Base-by-base conservation (phyloP, 2,113 vertebrate species). In the Beaufortia kweichowensis region DNA sequence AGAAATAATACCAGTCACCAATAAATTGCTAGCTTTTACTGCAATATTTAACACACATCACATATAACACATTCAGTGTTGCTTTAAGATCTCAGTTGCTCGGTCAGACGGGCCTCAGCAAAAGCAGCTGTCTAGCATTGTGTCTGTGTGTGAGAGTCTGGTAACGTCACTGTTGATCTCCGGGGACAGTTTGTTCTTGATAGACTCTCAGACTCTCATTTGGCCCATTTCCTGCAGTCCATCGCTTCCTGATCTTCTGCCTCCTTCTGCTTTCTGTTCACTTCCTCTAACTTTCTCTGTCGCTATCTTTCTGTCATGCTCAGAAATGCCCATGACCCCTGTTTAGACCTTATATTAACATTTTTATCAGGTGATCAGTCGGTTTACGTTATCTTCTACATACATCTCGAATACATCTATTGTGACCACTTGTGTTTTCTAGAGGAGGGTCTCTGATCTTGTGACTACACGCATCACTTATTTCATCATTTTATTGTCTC, bases 211-310 rank as follows among this genome's bases (percentile, higher is more conserved):
- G 9, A 10, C 64, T 48, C 35, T 28, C 4, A 14, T 53, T 4
- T 68, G n/a, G n/a, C 1, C 19, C 15, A 1, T 53, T 53, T 53
- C 48, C 48, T 53, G 6, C 19, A 21, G 19, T 53, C 48, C 19
- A 6, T 31, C 2, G 28, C 48, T 70, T 70, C 67, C 48, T 55
- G n/a, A 35, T 70, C 31, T 3, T 21, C 1, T 23, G 14, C 23
- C 29, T 69, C n/a, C 29, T 69, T 55, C 48, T 69, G 46, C 48
- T 55, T n/a, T 29, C 15, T n/a, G 29, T 68, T 50, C n/a, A 31
- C 26, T 33, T 21, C 33, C 19, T 55, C 6, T 53, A 11, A 15
- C 11, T 46, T 17, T 46, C 43, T 46, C 43, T 19, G 4, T 53
- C 48, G 2, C 48, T 9, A 6, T 53, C 48, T 53, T 6, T 53